These are phyloP conservation scores for Zelostemma sp. DNA, from an alignment of 1,140 invertebrate species.

Conservation along the genomic window DNA sequence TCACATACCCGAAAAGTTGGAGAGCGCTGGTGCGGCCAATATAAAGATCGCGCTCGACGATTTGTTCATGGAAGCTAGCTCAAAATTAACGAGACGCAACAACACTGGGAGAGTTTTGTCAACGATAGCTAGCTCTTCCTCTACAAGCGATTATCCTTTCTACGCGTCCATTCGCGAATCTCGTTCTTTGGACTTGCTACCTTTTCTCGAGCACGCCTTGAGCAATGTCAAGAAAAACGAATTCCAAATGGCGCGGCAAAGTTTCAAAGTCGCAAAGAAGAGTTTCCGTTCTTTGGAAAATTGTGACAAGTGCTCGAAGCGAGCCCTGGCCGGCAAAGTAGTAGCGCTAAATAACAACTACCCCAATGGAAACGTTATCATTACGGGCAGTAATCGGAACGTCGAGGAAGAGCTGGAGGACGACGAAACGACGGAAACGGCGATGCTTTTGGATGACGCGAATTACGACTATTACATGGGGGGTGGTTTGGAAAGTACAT, in stretches of 20 bases:
- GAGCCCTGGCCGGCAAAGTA: slow-evolving; percentile 56
- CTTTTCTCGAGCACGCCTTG: slow-evolving; percentile 35
- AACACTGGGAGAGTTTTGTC: slow-evolving; percentile 59
- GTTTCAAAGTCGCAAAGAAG: slow-evolving; percentile 54
- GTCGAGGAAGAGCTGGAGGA: slow-evolving; percentile 55
- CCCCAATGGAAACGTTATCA: slow-evolving; percentile 71
- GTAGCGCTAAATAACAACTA: slow-evolving; percentile 73
- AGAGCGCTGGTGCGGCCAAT: slow-evolving; percentile 56
- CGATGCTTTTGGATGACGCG: slow-evolving; percentile 68
- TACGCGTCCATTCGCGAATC: slow-evolving; percentile 67
- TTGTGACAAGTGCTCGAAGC: slow-evolving; percentile 65
- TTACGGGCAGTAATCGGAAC: slow-evolving; percentile 54
- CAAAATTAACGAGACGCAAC: slow-evolving; percentile 52
- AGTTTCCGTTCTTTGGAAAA: slow-evolving; percentile 62
- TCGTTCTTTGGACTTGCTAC: slow-evolving; percentile 69
- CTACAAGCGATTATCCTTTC: slow-evolving; percentile 66
- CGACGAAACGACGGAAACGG: slow-evolving; percentile 63
- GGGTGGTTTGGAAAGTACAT: slow-evolving; percentile 65
- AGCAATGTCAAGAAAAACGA: slow-evolving; percentile 24
- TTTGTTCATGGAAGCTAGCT: slow-evolving; percentile 53
- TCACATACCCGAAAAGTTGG: slow-evolving; percentile 63
- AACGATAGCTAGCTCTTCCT: slow-evolving; percentile 71
- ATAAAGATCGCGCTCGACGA: slow-evolving; percentile 63
- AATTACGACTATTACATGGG: slow-evolving; percentile 63
- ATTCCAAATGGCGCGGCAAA: slow-evolving; percentile 32